Evolutionary conservation across 2,113 vertebrate genomes (phyloP).

Genomic region (Girardinichthys multiradiatus): DNA sequence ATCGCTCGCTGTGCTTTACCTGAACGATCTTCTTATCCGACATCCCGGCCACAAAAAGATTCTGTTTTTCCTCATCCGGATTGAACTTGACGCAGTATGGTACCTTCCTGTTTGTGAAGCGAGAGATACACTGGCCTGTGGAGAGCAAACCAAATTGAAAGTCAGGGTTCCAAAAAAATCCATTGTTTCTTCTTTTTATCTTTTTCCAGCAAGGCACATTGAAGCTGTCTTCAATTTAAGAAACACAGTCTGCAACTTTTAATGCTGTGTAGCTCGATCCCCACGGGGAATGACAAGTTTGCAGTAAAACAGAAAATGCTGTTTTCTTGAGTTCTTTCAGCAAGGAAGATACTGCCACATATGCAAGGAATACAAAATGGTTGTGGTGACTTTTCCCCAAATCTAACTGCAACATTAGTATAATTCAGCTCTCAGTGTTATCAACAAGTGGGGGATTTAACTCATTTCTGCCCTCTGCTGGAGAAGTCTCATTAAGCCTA

Average conservation of each 20-base stretch:
- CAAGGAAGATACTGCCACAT: slow-evolving; percentile 1
- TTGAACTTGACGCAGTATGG: slow-evolving; percentile 99
- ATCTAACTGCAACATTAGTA: slow-evolving; percentile 5
- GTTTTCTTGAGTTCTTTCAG: background rate
- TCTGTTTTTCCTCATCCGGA: slow-evolving; percentile 98
- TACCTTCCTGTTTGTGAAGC: slow-evolving; percentile 97
- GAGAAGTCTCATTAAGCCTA: slow-evolving; percentile 25
- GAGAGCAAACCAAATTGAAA: slow-evolving; percentile 35
- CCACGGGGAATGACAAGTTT: slow-evolving; percentile 7
- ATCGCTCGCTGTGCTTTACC: slow-evolving; percentile 71
- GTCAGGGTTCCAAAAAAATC: slow-evolving; percentile 50
- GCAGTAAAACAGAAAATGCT: slow-evolving; percentile 2
- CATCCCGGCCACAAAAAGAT: slow-evolving; percentile 97
- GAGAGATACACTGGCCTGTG: slow-evolving; percentile 93
- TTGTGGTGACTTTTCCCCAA: background rate
- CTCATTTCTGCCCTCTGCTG: slow-evolving; percentile 75
- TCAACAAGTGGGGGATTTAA: slow-evolving; percentile 48
- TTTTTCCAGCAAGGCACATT: slow-evolving; percentile 17
- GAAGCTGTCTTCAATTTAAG: slow-evolving; percentile 17
- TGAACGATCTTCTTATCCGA: slow-evolving; percentile 99
- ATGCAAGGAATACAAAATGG: background rate
- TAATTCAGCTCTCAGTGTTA: background rate
- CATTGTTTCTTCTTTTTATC: slow-evolving; percentile 3
- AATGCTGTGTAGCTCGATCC: slow-evolving; percentile 6
- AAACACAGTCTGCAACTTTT: slow-evolving; percentile 10